Evolutionary conservation across 2,797 vertebrate genomes (phyloP), one percentile per base, ranked within the genome.

Genomic region (Tachyglossus aculeatus): DNA sequence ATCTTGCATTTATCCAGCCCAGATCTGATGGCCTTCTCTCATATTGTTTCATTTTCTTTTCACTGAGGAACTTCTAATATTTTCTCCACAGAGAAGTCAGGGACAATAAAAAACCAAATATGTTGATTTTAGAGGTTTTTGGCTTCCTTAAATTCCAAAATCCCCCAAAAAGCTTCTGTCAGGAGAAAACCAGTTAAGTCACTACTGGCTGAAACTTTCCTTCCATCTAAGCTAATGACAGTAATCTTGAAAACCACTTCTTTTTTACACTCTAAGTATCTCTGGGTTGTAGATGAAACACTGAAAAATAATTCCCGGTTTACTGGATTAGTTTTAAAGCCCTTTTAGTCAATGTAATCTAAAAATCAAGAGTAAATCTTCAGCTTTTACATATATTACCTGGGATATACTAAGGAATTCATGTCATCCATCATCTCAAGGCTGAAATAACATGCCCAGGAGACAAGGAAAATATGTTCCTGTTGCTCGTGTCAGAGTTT

Each of bases 1-100:
- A 83, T 96, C 94, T 93, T 91, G 88, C 70, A 80, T 88, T 91
- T 93, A 91, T 64, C 81, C 76, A 62, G 86, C 80, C 6, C 62
- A 38, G 65, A 77, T 86, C 85, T 77, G 86, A 91, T 90, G 89
- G 89, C 86, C 68, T 51, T 67, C 89, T 83, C 71, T 67, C 80
- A 62, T 9, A 51, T 27, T 64, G 81, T 72, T 84, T 87, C 90
- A 85, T 90, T 90, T 91, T 89, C 92, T 88, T 77, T 83, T 82
- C 82, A 85, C 83, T 89, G 54, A 89, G 89, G 82, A 90, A 82
- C 89, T 83, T 79, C 76, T 72, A 70, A 86, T 48, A 60, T 53
- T 39, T 29, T 67, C 74, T 75, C 63, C 47, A 18, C 4, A 4
- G 71, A 81, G 38, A 56, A 6, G 50, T n/a, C 1, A 16, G 32